A percentile compares a stretch with the other conserved stretches of the same genome.
phyloP scores from a whole-genome alignment of 1,140 invertebrate species.

The Platyscapa corneri region DNA sequence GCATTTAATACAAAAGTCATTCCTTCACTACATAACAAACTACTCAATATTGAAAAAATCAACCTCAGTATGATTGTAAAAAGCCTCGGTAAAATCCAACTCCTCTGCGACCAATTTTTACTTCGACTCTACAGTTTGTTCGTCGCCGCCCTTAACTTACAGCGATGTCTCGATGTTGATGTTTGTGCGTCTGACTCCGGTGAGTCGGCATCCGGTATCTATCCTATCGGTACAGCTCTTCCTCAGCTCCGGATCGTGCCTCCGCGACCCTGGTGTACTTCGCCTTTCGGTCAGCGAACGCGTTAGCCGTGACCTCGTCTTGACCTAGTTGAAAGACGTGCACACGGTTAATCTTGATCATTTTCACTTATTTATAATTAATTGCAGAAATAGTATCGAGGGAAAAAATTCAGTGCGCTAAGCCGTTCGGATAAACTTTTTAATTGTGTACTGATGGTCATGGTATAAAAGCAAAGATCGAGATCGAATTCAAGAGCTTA shows the following conservation, averaged over 20 bases:
- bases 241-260: slow-evolving; percentile 55
- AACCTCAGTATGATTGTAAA: too few species aligned
- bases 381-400: neutral
- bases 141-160: slow-evolving; percentile 42
- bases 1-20: neutral
- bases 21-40: neutral
- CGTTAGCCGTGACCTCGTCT: slow-evolving; percentile 54
- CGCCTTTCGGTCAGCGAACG: slow-evolving; percentile 66
- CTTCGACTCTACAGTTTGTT: neutral
- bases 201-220: slow-evolving; percentile 51
- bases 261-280: slow-evolving; percentile 54
- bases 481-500: neutral
- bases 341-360: neutral
- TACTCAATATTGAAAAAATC: neutral
- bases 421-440: too few species aligned
- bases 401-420: neutral
- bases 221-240: slow-evolving; percentile 63
- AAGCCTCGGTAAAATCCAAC: neutral
- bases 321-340: slow-evolving; percentile 5
- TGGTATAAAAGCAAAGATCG: neutral
- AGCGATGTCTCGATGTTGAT: slow-evolving; percentile 72
- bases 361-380: neutral
- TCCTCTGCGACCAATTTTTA: neutral
- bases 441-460: too few species aligned
- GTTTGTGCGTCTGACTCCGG: slow-evolving; percentile 61